Conservation (phyloP, 1,140 invertebrate genomes). For the Notospermus geniculatus region DNA sequence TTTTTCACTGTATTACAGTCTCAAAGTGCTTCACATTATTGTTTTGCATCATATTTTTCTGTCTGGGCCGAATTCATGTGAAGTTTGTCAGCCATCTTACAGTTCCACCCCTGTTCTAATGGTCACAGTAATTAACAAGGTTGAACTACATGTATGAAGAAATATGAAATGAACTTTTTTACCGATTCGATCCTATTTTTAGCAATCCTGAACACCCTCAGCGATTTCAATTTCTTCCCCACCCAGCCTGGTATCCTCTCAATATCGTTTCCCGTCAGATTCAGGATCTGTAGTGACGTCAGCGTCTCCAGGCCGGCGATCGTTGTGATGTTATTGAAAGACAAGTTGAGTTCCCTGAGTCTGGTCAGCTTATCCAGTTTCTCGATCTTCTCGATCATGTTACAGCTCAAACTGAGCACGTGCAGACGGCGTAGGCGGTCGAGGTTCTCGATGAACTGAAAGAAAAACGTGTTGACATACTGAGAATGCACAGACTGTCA, state of each 20-base stretch:
- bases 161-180: no score
- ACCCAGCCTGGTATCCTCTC: conserved; percentile 49
- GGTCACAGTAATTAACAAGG: no score
- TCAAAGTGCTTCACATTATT: neutral
- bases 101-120: no score
- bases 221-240: conserved; percentile 40
- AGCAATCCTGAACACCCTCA: conserved; percentile 43
- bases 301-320: conserved; percentile 49
- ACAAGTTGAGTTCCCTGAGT: conserved; percentile 45
- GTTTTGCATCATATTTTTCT: neutral
- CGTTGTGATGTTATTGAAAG: conserved; percentile 41
- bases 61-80: neutral
- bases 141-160: no score
- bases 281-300: conserved; percentile 40
- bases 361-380: conserved; percentile 44
- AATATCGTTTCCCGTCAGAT: conserved; percentile 45
- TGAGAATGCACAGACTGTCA: neutral
- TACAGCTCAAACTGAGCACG: conserved; percentile 43
- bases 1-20: no score
- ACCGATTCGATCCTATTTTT: conserved; percentile 46
- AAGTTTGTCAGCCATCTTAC: neutral
- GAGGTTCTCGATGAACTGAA: conserved; percentile 53
- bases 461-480: neutral
- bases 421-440: conserved; percentile 40
- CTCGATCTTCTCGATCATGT: conserved; percentile 52